Conservation (phyloP, 1,140 invertebrate species). For the Conus betulinus region DNA sequence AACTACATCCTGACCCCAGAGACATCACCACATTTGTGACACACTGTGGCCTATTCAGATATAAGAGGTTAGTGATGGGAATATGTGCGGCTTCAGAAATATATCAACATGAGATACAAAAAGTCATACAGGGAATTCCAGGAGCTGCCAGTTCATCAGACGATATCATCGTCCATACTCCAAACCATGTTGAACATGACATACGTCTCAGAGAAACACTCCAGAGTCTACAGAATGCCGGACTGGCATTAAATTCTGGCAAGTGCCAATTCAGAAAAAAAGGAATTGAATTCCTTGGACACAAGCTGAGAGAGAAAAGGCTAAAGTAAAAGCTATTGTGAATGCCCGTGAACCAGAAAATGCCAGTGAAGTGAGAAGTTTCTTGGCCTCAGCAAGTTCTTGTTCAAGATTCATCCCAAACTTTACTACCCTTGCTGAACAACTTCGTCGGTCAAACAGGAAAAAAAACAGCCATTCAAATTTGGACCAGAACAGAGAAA, state of each 20-base stretch:
- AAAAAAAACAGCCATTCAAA: conserved; percentile 39
- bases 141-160: not conserved
- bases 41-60: too few relatives aligned
- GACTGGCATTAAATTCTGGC: too few relatives aligned
- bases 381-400: conserved; percentile 48
- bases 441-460: conserved; percentile 38
- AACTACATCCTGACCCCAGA: too few relatives aligned
- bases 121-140: not conserved
- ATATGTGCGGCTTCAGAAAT: too few relatives aligned
- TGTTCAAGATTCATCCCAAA: conserved; percentile 44
- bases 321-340: conserved; percentile 33
- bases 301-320: conserved; percentile 35
- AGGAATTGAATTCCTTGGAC: conserved; percentile 42
- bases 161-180: conserved; percentile 17
- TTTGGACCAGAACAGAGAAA: not conserved
- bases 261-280: too few relatives aligned
- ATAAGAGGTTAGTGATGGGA: too few relatives aligned
- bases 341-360: conserved; percentile 38
- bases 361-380: conserved; percentile 43
- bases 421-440: conserved; percentile 45
- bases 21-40: too few relatives aligned
- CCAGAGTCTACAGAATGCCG: too few relatives aligned
- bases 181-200: too few relatives aligned
- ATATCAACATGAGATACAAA: conserved; percentile 10
- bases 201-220: too few relatives aligned